A percentile compares a stretch with the other conserved stretches of the same genome.
Evolutionary conservation across 2,113 vertebrate species (phyloP).

Genomic region (Sakesphorus luctuosus): DNA sequence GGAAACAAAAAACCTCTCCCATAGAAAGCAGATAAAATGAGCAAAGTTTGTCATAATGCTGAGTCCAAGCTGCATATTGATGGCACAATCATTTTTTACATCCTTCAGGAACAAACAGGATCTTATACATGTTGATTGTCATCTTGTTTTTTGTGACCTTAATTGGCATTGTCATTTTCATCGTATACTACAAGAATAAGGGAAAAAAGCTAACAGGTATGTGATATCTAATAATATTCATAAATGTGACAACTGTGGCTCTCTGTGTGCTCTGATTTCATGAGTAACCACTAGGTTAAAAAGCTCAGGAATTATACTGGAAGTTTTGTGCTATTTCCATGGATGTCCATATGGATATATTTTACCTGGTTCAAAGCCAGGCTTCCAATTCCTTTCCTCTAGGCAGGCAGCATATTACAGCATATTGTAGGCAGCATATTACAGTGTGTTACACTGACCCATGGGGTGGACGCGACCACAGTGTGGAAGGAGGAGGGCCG

Average conservation of each 20-base stretch:
- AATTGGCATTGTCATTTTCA: slow-evolving; percentile 52
- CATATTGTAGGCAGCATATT: neutral
- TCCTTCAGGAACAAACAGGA: slow-evolving; percentile 62
- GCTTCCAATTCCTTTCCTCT: neutral
- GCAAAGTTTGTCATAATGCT: neutral
- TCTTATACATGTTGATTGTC: slow-evolving; percentile 68
- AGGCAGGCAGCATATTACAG: neutral
- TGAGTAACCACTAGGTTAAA: neutral
- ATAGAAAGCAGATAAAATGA: neutral
- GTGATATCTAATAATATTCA: neutral
- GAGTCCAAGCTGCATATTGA: neutral
- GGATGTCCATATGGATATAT: neutral
- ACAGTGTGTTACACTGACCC: neutral
- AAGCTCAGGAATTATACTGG: neutral
- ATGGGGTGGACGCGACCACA: fast-evolving
- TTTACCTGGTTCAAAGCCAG: neutral
- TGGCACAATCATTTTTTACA: neutral
- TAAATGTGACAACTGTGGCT: neutral
- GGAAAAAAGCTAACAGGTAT: slow-evolving; percentile 78
- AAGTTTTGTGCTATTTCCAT: neutral
- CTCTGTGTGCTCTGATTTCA: neutral
- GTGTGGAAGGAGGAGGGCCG: neutral
- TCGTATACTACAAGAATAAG: slow-evolving; percentile 75
- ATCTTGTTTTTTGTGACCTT: slow-evolving; percentile 72
- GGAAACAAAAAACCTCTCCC: neutral